Base-by-base conservation (phyloP, 2,797 vertebrate genomes). In the Chelmon rostratus region DNA sequence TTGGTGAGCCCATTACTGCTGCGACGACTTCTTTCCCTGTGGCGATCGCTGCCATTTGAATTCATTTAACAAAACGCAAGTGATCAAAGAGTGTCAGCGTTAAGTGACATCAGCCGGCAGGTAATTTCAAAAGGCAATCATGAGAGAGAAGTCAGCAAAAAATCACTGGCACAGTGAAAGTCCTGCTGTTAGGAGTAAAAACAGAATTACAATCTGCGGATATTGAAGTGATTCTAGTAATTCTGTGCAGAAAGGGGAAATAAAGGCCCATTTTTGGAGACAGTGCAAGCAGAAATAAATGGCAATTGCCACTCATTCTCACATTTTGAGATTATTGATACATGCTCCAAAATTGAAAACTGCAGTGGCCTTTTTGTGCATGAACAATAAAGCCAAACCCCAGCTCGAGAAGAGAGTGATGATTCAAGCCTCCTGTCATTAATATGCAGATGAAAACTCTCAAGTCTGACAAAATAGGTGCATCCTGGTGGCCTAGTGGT, bases 1-100 rank as follows among this genome's bases (percentile, higher is more conserved):
- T 68, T 5, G 28, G 47, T 68, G 38, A 58, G 58, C 56, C 58
- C 50, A 44, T 88, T 58, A 44, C 65, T 70, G 64, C 74, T 33
- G 12, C 66, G 31, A 49, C 69, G 49, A 59, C 57, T 65, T n/a
- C 42, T 28, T 65, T 33, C 73, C 28, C 64, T 8, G 2, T 8
- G 6, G 66, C 37, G 35, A 74, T 76, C 54, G 28, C 42, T 54
- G 1, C 52, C 8, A 19, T 62, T 61, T 62, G 12, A 73, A 64
- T 63, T 37, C 5, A 38, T 73, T 53, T 23, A 15, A 72, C 61
- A 62, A 78, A 73, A 64, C 42, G 42, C 38, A 46, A 28, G 54
- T 78, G 5, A 58, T 76, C 23, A 13, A n/a, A 44, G 35, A 33
- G 50, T 11, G 3, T 46, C 35, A 52, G 9, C 25, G 31, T 62